Evolutionary conservation across 2,113 vertebrate genomes (phyloP).

Genomic region (Proterorhinus semilunaris): DNA sequence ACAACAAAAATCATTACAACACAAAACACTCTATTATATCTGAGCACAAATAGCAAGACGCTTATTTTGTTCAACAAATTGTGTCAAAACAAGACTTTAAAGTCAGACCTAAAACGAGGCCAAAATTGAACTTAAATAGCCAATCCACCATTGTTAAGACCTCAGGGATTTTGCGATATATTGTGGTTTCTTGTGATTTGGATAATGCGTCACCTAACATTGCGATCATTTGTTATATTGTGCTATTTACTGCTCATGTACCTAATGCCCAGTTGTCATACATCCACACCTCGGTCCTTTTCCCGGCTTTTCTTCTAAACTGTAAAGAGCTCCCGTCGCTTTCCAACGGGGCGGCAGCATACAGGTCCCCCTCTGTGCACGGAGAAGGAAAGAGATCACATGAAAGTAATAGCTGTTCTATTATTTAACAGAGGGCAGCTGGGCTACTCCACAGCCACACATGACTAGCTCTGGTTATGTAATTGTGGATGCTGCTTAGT

Average conservation of each 20-base stretch:
- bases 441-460: not conserved
- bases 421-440: constrained; percentile 22
- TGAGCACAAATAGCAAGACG: too few species aligned
- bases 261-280: constrained; percentile 72
- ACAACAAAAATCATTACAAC: too few species aligned
- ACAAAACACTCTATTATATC: too few species aligned
- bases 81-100: too few species aligned
- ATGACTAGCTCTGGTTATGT: constrained; percentile 15
- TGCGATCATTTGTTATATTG: too few species aligned
- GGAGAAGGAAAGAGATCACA: constrained; percentile 4
- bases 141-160: too few species aligned
- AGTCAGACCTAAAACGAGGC: too few species aligned
- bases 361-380: constrained; percentile 72
- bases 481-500: not conserved
- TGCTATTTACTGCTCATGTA: constrained; percentile 23
- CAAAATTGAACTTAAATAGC: too few species aligned
- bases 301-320: constrained; percentile 70
- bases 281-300: constrained; percentile 71
- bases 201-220: too few species aligned
- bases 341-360: constrained; percentile 70
- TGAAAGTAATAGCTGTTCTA: not conserved
- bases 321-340: constrained; percentile 64
- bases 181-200: too few species aligned
- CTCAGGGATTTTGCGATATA: too few species aligned
- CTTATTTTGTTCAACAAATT: too few species aligned